A percentile compares a stretch with the other conserved stretches of the same genome.
Conservation (phyloP, 2,888 invertebrate genomes). For the Ormyrus rosae region DNA sequence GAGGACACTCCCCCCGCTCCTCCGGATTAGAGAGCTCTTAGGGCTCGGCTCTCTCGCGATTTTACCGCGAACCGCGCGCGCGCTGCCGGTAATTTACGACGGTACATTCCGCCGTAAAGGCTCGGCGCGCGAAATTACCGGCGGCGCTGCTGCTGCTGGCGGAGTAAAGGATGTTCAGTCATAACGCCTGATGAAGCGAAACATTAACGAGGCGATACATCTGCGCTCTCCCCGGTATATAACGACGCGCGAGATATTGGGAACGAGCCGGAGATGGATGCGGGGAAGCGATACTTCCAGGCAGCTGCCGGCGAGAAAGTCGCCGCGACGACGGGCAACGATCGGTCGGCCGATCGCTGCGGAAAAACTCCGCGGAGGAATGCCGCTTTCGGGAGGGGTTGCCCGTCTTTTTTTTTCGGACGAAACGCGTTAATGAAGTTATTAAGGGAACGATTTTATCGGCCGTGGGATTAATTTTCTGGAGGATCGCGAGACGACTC, state of each 20-base stretch:
- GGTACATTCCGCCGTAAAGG: constrained; percentile 69
- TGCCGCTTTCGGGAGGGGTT: no score
- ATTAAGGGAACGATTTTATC: no score
- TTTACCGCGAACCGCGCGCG: constrained; percentile 26
- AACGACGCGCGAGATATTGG: constrained; percentile 39
- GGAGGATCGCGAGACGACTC: no score
- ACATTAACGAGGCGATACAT: constrained; percentile 74
- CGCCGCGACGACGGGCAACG: constrained; percentile 47
- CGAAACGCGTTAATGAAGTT: no score
- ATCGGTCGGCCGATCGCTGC: constrained; percentile 5
- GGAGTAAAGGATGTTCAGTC: constrained; percentile 68
- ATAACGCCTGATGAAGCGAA: constrained; percentile 74
- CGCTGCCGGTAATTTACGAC: constrained; percentile 50
- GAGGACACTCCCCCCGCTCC: neutral
- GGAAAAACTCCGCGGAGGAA: neutral
- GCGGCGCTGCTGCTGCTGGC: constrained; percentile 40
- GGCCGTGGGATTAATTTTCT: no score
- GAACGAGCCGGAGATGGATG: constrained; percentile 63
- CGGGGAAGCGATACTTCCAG: constrained; percentile 61
- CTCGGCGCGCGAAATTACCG: constrained; percentile 43
- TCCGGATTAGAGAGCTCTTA: neutral
- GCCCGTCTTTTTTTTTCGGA: no score
- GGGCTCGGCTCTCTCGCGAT: constrained; percentile 7
- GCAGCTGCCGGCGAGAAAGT: constrained; percentile 17
- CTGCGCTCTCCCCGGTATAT: constrained; percentile 57